phyloP scores from a whole-genome alignment of 2,113 vertebrate species.

The Ctenodactylus gundi region DNA sequence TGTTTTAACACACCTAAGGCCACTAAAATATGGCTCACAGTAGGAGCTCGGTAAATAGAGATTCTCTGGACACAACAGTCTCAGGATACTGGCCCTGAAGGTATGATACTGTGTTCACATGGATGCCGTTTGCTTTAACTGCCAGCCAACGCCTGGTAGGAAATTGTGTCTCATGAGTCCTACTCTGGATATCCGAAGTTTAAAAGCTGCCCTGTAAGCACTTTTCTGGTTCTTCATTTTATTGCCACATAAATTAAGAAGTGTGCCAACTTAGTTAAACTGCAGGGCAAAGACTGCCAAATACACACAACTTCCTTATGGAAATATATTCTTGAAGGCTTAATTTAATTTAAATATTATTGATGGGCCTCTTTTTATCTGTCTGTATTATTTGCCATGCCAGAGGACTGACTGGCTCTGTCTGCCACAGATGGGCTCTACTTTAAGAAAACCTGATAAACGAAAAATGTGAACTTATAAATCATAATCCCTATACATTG shows the following conservation, averaged over 20 bases:
- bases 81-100: not conserved
- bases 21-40: not conserved
- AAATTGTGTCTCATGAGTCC: slow-evolving; percentile 41
- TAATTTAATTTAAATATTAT: slow-evolving; percentile 64
- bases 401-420: not conserved
- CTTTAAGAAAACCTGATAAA: slow-evolving; percentile 37
- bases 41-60: not conserved
- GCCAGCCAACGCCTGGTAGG: not conserved
- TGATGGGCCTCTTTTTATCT: slow-evolving; percentile 32
- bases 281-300: slow-evolving; percentile 33
- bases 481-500: not conserved
- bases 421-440: not conserved
- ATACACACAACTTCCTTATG: slow-evolving; percentile 18
- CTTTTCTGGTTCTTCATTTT: slow-evolving; percentile 61
- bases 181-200: slow-evolving; percentile 27
- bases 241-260: slow-evolving; percentile 32
- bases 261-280: slow-evolving; percentile 30
- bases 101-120: not conserved
- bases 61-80: not conserved
- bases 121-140: slow-evolving; percentile 42
- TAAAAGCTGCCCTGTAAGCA: slow-evolving; percentile 35
- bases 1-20: not conserved
- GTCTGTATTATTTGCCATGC: slow-evolving; percentile 9
- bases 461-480: not conserved
- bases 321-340: slow-evolving; percentile 36